A percentile compares a stretch with the other conserved stretches of the same genome.
Conservation (phyloP, 2,888 invertebrate species). For the Philereme transversata region DNA sequence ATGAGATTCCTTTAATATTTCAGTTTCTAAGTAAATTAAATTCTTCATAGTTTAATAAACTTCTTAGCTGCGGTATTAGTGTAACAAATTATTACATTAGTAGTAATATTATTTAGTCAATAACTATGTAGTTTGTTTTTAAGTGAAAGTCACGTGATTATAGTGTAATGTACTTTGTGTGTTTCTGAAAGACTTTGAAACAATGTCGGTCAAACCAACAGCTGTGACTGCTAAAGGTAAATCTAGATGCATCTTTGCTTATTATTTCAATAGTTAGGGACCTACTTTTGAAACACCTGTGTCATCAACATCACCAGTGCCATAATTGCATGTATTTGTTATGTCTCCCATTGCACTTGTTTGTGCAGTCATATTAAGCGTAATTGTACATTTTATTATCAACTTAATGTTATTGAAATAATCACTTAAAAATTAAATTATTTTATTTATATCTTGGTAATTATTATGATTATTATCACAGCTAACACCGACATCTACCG, state of each 20-base stretch:
- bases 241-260: constrained; percentile 15
- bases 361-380: background rate
- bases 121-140: constrained; percentile 21
- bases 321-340: constrained; percentile 11
- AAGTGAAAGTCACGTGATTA: constrained; percentile 40
- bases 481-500: too few species aligned
- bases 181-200: constrained; percentile 39
- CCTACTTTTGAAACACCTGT: constrained; percentile 17
- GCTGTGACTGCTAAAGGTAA: constrained; percentile 66
- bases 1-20: constrained; percentile 4
- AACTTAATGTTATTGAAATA: background rate
- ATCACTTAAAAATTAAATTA: background rate
- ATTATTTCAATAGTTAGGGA: constrained; percentile 5
- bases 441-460: background rate
- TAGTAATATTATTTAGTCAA: constrained; percentile 14
- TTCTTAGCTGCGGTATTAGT: background rate
- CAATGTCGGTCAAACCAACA: constrained; percentile 64
- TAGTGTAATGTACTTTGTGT: constrained; percentile 42
- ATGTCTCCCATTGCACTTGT: constrained; percentile 3
- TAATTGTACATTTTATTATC: background rate
- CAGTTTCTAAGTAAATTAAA: constrained; percentile 9
- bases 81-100: constrained; percentile 8
- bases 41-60: constrained; percentile 3
- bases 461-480: too few species aligned
- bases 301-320: constrained; percentile 14